Evolutionary conservation across 2,113 vertebrate genomes (phyloP), one percentile per base, ranked within the genome.

Genomic region (Parotia lawesii): DNA sequence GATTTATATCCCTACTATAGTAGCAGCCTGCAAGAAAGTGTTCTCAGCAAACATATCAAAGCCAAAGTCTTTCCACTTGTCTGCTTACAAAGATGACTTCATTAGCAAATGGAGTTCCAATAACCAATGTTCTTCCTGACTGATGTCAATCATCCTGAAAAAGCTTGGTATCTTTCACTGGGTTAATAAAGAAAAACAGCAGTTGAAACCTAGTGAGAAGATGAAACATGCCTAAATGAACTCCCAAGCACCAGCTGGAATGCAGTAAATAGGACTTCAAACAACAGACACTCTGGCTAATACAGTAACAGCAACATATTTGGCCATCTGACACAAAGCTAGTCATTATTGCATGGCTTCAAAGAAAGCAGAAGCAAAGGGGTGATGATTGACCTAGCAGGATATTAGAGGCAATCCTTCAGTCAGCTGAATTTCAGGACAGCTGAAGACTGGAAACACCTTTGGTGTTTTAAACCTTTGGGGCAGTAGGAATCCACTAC

Each of bases 251-350:
- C 29, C 75, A 85, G 73, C 50, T 82, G 83, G 89, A 94, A 93
- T 65, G 81, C 70, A 87, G 38, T 53, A 79, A 94, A 38, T 6
- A 25, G 33, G 27, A 95, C 91, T 95, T 94, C 87, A 95, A 95
- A 95, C 61, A 81, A 75, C 35, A 87, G 74, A 81, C 5, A 9
- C 56, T 44, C 22, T 15, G 76, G 45, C 61, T 75, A 67, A 92
- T 90, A 89, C 19, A 90, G 40, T 44, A 87, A 92, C 57, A 87
- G 84, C 57, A 79, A 75, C 38, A 5, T 79, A 78, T 83, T 54
- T 94, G 87, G 47, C 44, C 31, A 89, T 86, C 84, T 87, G 81
- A 91, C 91, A 92, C 61, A 78, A 80, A 90, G 61, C 70, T 78
- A 57, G 54, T 87, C 89, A 90, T 88, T 90, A 83, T 28, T 3